Evolutionary conservation across 2,797 vertebrate genomes (phyloP).

Genomic region (Halcyon badia): DNA sequence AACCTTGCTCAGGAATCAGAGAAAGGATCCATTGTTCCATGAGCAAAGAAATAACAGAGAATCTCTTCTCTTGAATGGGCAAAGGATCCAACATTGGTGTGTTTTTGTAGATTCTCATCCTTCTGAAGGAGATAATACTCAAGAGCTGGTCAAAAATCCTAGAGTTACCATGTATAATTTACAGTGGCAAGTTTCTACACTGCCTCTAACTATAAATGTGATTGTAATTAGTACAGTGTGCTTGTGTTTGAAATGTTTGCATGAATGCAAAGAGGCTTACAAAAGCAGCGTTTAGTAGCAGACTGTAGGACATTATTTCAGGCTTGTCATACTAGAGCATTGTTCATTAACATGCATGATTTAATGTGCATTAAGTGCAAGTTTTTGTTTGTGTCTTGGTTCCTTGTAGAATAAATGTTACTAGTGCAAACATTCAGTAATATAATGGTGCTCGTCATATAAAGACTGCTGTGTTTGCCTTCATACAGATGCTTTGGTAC

Average conservation of each 20-base stretch:
- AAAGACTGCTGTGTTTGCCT: not conserved
- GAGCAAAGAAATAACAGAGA: not conserved
- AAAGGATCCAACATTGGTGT: not conserved
- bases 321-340: not conserved
- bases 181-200: not conserved
- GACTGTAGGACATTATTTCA: not conserved
- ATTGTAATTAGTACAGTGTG: not conserved
- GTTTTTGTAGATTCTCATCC: not conserved
- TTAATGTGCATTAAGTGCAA: not conserved
- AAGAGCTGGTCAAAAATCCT: not conserved
- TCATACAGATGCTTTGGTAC: not conserved
- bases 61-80: not conserved
- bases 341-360: not conserved
- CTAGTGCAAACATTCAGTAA: not conserved
- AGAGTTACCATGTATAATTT: not conserved
- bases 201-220: not conserved
- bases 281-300: not conserved
- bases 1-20: not conserved
- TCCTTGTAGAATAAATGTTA: not conserved
- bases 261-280: not conserved
- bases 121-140: not conserved
- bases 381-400: not conserved
- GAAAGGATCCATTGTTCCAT: not conserved
- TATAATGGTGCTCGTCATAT: not conserved
- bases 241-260: not conserved